Conservation (phyloP, 2,113 vertebrate genomes). For the Lagenorhynchus albirostris region DNA sequence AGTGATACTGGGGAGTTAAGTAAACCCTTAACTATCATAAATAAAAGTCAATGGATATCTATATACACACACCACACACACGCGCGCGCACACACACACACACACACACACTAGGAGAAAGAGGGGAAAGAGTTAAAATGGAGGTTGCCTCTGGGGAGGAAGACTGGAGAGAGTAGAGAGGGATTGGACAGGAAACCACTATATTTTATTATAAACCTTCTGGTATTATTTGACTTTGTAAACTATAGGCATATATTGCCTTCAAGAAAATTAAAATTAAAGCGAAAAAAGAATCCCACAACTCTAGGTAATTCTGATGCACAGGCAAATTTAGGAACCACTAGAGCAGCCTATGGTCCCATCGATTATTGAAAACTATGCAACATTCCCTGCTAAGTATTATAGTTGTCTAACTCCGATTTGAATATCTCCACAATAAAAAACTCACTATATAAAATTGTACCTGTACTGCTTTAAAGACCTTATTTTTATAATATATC, state of each 20-base stretch:
- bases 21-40: not conserved
- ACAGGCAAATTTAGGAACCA: not conserved
- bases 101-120: too few species aligned
- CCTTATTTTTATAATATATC: not conserved
- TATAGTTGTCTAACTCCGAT: not conserved
- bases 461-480: not conserved
- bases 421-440: not conserved
- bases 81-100: too few species aligned
- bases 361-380: not conserved
- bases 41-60: not conserved
- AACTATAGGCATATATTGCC: not conserved
- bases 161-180: not conserved
- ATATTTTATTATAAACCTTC: not conserved
- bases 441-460: not conserved
- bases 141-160: not conserved
- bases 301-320: not conserved
- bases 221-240: not conserved
- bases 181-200: not conserved
- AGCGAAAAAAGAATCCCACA: not conserved
- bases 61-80: too few species aligned
- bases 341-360: not conserved
- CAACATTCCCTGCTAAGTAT: not conserved
- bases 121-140: not conserved
- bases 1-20: not conserved
- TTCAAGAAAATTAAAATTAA: slow-evolving; percentile 27